phyloP scores from a whole-genome alignment of 1,140 invertebrate genomes.

The Drosophila melanica region DNA sequence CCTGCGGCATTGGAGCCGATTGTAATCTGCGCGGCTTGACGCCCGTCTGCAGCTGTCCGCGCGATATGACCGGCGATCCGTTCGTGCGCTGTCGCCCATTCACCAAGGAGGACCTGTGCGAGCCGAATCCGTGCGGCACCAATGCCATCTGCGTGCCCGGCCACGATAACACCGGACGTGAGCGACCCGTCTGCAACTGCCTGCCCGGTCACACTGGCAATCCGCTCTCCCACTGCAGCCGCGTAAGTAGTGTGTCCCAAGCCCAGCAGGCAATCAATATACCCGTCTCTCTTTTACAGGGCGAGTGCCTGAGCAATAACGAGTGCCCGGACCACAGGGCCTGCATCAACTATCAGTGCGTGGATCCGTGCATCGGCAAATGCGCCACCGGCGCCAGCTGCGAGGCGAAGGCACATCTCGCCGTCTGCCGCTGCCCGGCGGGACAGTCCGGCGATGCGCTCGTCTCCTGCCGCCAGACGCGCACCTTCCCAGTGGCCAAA shows the following conservation, averaged over 20 bases:
- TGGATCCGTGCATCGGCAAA: constrained; percentile 91
- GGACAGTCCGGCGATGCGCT: constrained; percentile 92
- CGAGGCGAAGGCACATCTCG: constrained; percentile 87
- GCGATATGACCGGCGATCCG: constrained; percentile 93
- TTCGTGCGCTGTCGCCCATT: constrained; percentile 92
- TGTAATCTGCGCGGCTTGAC: constrained; percentile 89
- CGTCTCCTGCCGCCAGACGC: constrained; percentile 77
- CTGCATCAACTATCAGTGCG: constrained; percentile 90
- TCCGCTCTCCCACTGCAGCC: constrained; percentile 88
- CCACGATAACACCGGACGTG: constrained; percentile 90
- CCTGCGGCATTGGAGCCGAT: constrained; percentile 90
- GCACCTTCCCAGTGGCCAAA: constrained; percentile 79
- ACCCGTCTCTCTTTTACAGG: constrained; percentile 79
- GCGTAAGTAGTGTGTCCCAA: constrained; percentile 81
- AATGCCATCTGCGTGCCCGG: constrained; percentile 93
- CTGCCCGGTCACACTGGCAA: constrained; percentile 92
- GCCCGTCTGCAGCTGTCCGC: constrained; percentile 93
- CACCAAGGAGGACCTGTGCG: constrained; percentile 91
- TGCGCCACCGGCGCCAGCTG: constrained; percentile 87
- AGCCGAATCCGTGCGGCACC: constrained; percentile 92
- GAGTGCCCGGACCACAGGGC: constrained; percentile 89
- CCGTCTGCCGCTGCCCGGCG: constrained; percentile 92
- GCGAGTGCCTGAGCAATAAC: constrained; percentile 90
- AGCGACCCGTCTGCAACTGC: constrained; percentile 90
- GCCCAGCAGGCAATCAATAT: background rate